Evolutionary conservation across 1,140 invertebrate genomes (phyloP).

Genomic region (Leptinotarsa undecemlineata): DNA sequence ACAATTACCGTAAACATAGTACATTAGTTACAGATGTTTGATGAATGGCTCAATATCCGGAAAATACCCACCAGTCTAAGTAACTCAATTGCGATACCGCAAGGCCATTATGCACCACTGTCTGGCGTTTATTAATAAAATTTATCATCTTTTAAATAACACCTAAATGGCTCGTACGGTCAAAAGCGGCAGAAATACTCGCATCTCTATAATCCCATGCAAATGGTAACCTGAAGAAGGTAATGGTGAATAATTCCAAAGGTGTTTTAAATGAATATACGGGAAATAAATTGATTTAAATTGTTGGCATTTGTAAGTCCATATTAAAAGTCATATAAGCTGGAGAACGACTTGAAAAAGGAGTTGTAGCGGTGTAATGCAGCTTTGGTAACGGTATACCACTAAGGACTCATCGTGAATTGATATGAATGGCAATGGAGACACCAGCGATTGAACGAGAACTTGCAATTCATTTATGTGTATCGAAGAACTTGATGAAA

Average conservation of each 20-base stretch:
- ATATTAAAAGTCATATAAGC: conserved; percentile 8
- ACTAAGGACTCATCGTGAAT: neutral
- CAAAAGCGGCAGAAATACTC: conserved; percentile 14
- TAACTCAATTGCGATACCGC: neutral
- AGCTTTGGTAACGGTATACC: conserved; percentile 4
- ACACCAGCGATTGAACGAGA: neutral
- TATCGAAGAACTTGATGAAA: too few species aligned
- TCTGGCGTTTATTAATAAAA: neutral
- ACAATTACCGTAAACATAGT: too few species aligned
- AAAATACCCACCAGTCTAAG: neutral
- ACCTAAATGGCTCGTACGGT: conserved; percentile 4
- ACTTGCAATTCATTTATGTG: neutral
- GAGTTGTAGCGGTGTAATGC: conserved; percentile 1
- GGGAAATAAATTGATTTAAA: conserved; percentile 18
- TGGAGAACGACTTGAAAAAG: neutral
- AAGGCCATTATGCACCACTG: neutral
- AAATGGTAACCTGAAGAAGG: conserved; percentile 6
- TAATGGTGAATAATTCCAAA: conserved; percentile 9
- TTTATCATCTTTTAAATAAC: conserved; percentile 5
- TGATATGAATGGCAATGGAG: neutral
- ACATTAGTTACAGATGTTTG: too few species aligned
- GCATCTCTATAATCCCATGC: conserved; percentile 18
- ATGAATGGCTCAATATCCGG: neutral
- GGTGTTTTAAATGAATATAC: conserved; percentile 6
- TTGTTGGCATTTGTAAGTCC: conserved; percentile 6